These are phyloP conservation scores for Heliconius ethilla DNA, from an alignment of 2,888 invertebrate genomes.

Conservation along the genomic window DNA sequence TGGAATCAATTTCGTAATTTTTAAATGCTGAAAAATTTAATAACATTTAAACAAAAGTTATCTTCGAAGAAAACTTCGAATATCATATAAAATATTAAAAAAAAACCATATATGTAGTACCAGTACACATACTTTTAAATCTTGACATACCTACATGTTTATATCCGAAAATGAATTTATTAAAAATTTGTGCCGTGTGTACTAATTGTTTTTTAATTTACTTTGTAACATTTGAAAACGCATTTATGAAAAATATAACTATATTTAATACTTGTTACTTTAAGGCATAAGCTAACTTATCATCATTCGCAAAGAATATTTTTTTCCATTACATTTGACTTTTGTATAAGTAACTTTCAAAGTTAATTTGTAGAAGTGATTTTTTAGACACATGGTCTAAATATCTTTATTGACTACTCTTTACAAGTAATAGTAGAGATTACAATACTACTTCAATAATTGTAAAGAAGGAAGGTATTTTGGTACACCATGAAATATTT, in stretches of 20 bases:
- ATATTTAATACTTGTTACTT: background rate
- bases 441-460: conserved; percentile 68
- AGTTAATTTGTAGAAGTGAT: conserved; percentile 1
- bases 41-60: background rate
- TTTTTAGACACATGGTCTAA: conserved; percentile 31
- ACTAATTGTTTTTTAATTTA: background rate
- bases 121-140: background rate
- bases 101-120: no score
- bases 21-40: background rate
- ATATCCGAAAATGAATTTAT: background rate
- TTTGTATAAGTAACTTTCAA: conserved; percentile 12
- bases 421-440: conserved; percentile 43
- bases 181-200: background rate
- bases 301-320: conserved; percentile 3
- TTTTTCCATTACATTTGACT: background rate
- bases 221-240: background rate
- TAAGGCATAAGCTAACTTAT: conserved; percentile 12
- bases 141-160: background rate
- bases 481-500: conserved; percentile 79
- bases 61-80: background rate
- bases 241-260: conserved; percentile 14
- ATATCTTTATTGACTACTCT: conserved; percentile 37
- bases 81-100: no score
- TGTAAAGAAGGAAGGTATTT: conserved; percentile 78
- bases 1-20: background rate